phyloP scores from a whole-genome alignment of 2,888 invertebrate species.

The Micropterix aruncella region DNA sequence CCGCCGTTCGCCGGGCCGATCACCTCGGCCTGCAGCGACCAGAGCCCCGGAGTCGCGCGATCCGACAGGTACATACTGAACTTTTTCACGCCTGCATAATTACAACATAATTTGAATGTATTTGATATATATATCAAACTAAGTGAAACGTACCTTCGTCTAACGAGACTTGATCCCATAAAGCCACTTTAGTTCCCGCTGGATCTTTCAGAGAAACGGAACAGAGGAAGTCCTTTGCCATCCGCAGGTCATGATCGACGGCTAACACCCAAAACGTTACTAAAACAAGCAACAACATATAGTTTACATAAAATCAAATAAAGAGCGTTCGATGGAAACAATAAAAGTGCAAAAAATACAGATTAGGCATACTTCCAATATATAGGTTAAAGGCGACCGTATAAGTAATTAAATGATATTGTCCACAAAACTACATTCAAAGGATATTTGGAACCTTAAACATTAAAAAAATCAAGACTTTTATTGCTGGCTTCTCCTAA shows the following conservation, averaged over 20 bases:
- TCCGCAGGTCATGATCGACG: constrained; percentile 44
- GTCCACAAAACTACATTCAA: too few species aligned
- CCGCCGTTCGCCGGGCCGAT: constrained; percentile 30
- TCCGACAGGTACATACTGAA: constrained; percentile 39
- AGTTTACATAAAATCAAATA: too few species aligned
- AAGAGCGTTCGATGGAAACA: too few species aligned
- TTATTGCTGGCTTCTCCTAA: too few species aligned
- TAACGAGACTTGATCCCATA: constrained; percentile 50
- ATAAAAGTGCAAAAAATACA: too few species aligned
- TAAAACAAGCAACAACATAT: constrained; percentile 24
- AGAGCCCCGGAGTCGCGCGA: constrained; percentile 40
- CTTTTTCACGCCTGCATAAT: constrained; percentile 38
- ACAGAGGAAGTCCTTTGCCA: constrained; percentile 41
- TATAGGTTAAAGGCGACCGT: too few species aligned
- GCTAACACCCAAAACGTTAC: constrained; percentile 54
- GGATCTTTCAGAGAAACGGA: constrained; percentile 47
- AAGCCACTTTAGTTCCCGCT: constrained; percentile 46
- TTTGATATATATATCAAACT: neutral
- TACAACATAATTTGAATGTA: neutral
- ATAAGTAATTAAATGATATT: too few species aligned
- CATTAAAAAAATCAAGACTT: too few species aligned
- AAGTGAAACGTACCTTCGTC: constrained; percentile 38
- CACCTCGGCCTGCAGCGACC: constrained; percentile 38
- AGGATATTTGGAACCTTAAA: too few species aligned
- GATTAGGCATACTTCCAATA: too few species aligned